Evolutionary conservation across 1,140 invertebrate species (phyloP), one percentile per base, ranked within the genome.

Genomic region (Nomia melanderi): DNA sequence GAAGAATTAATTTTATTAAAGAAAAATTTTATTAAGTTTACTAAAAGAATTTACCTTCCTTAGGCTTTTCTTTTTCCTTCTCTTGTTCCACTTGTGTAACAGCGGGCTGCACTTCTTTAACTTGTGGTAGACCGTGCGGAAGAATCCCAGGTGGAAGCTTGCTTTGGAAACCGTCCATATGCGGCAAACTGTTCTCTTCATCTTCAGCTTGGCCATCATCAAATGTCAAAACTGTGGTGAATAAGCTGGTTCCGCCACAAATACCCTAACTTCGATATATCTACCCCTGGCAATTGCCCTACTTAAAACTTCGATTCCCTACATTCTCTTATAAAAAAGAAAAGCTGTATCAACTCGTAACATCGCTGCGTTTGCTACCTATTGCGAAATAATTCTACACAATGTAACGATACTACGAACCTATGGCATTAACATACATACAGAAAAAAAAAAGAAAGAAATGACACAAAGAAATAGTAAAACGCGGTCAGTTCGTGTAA

Each of bases 191-290:
- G 87, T 95, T 96, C 87, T 98, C 97, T 92, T 98, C 97, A 90
- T 98, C 97, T 93, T 98, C 98, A 94, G 97, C 97, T 96, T 97
- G 97, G 93, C 95, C 95, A 94, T 98, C 97, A 95, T 97, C 97
- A 97, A 98, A 99, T 94, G 98, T 98, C 95, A 99, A 97, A 97
- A 99, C 98, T 99, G 95, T 95, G 96, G 96, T 96, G 95, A 97
- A 97, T 97, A 97, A 97, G 95, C 92, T 92, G 93, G 86, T 90
- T 91, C 91, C 87, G 72, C 86, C 86, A 90, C 81, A 84, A 79
- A 65, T 87, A 89, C 77, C 87, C 90, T 90, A 91, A 85, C 80
- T 88, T 87, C 83, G 70, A 84, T 77, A 47, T 83, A 83, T 70
- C 77, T 69, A 74, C n/a, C 29, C 33, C 72, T 63, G 36, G 36